phyloP scores from a whole-genome alignment of 2,888 invertebrate species.

The Pachliopta kotzebuea region DNA sequence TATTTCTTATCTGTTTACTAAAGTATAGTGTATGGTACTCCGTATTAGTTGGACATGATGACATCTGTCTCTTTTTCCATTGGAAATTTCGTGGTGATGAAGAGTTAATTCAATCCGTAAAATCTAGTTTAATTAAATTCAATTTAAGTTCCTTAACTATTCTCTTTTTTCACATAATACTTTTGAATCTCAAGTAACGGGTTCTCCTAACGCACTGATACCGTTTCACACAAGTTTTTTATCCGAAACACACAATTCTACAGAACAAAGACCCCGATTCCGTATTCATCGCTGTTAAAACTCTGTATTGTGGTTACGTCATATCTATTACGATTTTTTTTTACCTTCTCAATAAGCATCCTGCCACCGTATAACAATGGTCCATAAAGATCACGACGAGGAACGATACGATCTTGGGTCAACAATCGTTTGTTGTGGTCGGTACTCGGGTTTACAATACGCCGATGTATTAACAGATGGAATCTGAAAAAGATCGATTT shows the following conservation, averaged over 20 bases:
- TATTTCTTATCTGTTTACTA: too few species aligned
- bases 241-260: constrained; percentile 13
- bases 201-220: background rate
- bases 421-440: constrained; percentile 64
- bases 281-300: constrained; percentile 32
- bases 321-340: constrained; percentile 45
- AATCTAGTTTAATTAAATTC: too few species aligned
- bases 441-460: constrained; percentile 46
- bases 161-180: background rate
- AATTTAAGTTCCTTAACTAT: background rate
- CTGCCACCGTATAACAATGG: constrained; percentile 56
- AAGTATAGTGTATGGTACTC: too few species aligned
- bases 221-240: background rate
- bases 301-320: constrained; percentile 48
- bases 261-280: constrained; percentile 22
- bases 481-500: constrained; percentile 55
- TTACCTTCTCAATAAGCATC: constrained; percentile 45
- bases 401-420: constrained; percentile 67
- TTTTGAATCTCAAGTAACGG: background rate
- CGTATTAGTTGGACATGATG: too few species aligned
- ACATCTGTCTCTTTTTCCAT: too few species aligned
- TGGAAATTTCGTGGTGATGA: too few species aligned
- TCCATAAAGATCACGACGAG: constrained; percentile 54
- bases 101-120: too few species aligned
- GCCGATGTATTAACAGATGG: constrained; percentile 56